Base-by-base conservation (phyloP, 2,113 vertebrate species). In the Tricholaema leucomelas region DNA sequence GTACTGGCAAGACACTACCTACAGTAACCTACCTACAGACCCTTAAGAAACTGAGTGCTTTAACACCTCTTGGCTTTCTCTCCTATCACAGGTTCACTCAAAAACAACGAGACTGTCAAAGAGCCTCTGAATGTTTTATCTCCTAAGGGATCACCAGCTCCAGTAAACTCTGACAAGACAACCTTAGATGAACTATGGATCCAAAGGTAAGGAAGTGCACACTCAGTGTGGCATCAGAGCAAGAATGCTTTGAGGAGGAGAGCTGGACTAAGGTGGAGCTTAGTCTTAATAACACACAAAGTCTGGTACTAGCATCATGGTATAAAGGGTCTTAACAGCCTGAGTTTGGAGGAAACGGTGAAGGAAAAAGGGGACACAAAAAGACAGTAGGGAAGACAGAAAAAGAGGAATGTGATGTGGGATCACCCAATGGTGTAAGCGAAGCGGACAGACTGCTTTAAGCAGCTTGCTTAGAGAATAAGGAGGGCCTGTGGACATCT, bases 11-110 rank as follows among this genome's bases (percentile, higher is more conserved):
- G 70, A 9, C 36, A 25, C 56, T 46, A 38, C 18, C 27, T 28
- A 21, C 4, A 64, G 50, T 48, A n/a, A n/a, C n/a, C 56, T 46
- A 38, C 18, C 27, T 28, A 21, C 4, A 64, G 50, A 56, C 9
- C 25, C 27, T 67, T 61, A 38, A 38, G 42, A 76, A 87, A 69
- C 63, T 3, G 0, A 48, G 46, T 42, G 10, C 8, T 94, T 95
- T 91, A 89, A 85, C 59, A 87, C 44, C 33, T 77, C 33, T 64
- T 67, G 48, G 21, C 15, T 96, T 93, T 95, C 85, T 94, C 38
- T 70, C 88, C 27, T 48, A 8, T 48, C 64, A 73, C 89, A 98
- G 97, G 88, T 84, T 94, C 96, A 2, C 76, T 86, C 77, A 94
- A 73, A 96, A 92, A 76, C 30, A 84, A 86, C 3, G 91, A 93